phyloP scores from a whole-genome alignment of 2,113 vertebrate species.

The Dasyprocta punctata region DNA sequence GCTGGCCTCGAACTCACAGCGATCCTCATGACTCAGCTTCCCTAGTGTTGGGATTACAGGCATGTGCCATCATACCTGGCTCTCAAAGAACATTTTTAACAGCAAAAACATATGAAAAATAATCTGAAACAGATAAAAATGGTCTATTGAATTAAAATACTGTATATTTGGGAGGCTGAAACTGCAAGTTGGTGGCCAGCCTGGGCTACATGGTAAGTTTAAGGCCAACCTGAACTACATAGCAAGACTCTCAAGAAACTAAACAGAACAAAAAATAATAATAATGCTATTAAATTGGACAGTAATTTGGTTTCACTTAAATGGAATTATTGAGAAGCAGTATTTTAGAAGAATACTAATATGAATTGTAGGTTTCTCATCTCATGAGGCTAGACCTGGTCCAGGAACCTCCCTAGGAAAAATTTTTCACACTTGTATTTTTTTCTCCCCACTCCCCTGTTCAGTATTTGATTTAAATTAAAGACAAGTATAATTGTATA shows the following conservation, averaged over 20 bases:
- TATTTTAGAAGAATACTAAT: background rate
- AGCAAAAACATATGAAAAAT: background rate
- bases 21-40: no score
- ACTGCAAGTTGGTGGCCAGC: background rate
- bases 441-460: background rate
- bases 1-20: no score
- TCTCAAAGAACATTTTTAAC: conserved; percentile 46
- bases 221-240: background rate
- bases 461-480: conserved; percentile 30
- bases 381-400: background rate
- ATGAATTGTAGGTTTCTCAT: background rate
- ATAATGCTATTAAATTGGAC: background rate
- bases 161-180: background rate
- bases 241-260: background rate
- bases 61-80: no score
- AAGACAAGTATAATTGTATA: background rate
- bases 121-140: conserved; percentile 9
- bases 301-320: conserved; percentile 20
- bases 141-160: conserved; percentile 14
- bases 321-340: background rate
- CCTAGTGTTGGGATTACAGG: no score
- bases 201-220: background rate
- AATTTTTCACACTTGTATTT: background rate
- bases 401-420: background rate
- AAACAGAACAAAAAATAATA: background rate